Percentiles rank a stretch among this genome's conserved stretches.
Evolutionary conservation across 1,140 invertebrate genomes (phyloP).

Genomic region (Nomia melanderi): DNA sequence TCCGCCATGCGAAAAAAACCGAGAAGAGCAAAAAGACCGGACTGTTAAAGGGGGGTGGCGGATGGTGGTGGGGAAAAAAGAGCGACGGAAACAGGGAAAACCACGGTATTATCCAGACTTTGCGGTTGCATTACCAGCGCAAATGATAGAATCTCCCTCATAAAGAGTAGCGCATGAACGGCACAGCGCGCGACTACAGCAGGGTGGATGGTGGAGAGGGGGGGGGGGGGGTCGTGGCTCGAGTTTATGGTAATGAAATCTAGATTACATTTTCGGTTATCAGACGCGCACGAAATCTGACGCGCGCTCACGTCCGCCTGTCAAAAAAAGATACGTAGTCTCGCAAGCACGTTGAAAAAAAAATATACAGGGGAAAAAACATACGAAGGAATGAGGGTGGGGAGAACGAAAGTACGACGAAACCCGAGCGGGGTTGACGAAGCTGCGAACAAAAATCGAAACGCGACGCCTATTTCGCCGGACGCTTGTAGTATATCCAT

Average conservation of each 20-base stretch:
- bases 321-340: conserved; percentile 30
- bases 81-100: conserved; percentile 2
- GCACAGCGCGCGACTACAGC: background rate
- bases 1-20: background rate
- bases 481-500: no score
- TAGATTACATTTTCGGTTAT: conserved; percentile 58
- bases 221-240: background rate
- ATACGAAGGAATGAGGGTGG: no score
- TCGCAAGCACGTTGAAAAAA: no score
- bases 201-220: background rate
- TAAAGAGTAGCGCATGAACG: conserved; percentile 23
- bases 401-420: background rate
- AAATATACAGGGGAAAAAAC: background rate
- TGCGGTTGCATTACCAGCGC: conserved; percentile 39
- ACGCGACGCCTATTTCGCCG: conserved; percentile 56
- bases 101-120: conserved; percentile 35
- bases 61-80: no score
- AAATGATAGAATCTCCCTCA: conserved; percentile 49
- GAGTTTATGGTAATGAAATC: conserved; percentile 64
- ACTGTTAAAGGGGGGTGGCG: no score
- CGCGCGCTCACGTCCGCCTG: conserved; percentile 3
- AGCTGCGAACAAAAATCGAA: conserved; percentile 5
- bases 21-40: background rate
- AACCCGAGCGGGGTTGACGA: background rate
- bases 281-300: conserved; percentile 27